These are phyloP conservation scores for Pan paniscus DNA, from an alignment of 2,113 vertebrate genomes.

Conservation along the genomic window DNA sequence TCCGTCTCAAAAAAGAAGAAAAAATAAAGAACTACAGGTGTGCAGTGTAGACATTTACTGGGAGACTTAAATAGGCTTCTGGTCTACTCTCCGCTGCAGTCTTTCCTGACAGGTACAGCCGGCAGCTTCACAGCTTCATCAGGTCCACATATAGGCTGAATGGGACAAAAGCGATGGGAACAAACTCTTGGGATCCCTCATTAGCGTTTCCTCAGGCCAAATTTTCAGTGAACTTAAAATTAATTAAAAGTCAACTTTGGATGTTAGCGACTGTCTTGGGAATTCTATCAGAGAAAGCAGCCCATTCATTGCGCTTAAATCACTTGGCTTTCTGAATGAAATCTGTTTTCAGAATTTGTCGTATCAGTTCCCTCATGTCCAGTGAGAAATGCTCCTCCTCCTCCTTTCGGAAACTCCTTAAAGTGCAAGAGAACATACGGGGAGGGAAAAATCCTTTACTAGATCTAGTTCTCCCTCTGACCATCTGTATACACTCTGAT, in stretches of 20 bases:
- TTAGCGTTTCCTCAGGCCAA: neutral
- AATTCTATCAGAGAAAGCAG: slow-evolving; percentile 43
- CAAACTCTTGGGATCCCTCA: neutral
- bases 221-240: slow-evolving; percentile 45
- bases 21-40: neutral
- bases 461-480: neutral
- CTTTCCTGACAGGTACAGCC: neutral
- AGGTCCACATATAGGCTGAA: neutral
- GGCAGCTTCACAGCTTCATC: neutral
- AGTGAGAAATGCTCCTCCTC: neutral
- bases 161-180: neutral
- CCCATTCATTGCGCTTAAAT: neutral
- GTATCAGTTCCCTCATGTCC: neutral
- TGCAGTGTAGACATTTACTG: neutral
- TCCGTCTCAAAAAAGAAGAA: neutral
- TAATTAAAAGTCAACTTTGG: neutral
- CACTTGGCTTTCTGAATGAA: neutral
- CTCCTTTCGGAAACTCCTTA: slow-evolving; percentile 16
- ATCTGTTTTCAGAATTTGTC: slow-evolving; percentile 32
- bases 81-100: neutral
- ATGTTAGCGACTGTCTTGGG: neutral
- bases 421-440: neutral
- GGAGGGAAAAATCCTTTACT: neutral
- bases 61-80: neutral
- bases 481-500: neutral